Percentiles rank a stretch among this genome's conserved stretches.
Evolutionary conservation across 2,888 invertebrate species (phyloP).

Genomic region (Arge pagana): DNA sequence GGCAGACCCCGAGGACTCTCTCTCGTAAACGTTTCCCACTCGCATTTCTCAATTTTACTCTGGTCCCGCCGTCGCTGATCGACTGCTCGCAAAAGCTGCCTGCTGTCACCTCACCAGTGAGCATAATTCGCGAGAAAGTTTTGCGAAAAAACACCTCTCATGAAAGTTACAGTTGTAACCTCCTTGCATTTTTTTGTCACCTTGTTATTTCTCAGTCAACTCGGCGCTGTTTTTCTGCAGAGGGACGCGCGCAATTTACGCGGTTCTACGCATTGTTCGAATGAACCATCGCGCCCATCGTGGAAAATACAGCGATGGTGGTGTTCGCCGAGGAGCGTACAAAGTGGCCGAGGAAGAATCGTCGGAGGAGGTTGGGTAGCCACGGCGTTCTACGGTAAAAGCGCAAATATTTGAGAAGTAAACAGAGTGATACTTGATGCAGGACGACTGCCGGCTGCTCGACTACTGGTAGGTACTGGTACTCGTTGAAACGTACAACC

Average conservation of each 20-base stretch:
- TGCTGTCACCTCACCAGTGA: too few species aligned
- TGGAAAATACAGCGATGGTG: slow-evolving; percentile 53
- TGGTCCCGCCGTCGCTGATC: too few species aligned
- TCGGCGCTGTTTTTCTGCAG: too few species aligned
- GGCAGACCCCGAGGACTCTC: slow-evolving; percentile 6
- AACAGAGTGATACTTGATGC: slow-evolving; percentile 58
- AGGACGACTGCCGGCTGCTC: slow-evolving; percentile 40
- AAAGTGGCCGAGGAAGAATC: slow-evolving; percentile 53
- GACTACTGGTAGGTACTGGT: slow-evolving; percentile 20
- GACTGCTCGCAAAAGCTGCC: too few species aligned
- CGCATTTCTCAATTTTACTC: too few species aligned
- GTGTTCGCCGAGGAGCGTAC: slow-evolving; percentile 51
- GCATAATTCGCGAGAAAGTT: not conserved
- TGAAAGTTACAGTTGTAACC: not conserved
- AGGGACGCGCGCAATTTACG: too few species aligned
- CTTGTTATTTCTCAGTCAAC: not conserved
- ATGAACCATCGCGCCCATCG: too few species aligned
- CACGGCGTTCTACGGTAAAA: slow-evolving; percentile 54
- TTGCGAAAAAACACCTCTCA: slow-evolving; percentile 1
- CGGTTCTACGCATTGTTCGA: too few species aligned
- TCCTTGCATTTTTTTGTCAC: not conserved
- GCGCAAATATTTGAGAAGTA: slow-evolving; percentile 58
- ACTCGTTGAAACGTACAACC: not conserved
- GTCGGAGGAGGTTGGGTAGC: slow-evolving; percentile 36
- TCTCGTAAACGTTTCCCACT: slow-evolving; percentile 22